A percentile compares a stretch with the other conserved stretches of the same genome.
Evolutionary conservation across 2,888 invertebrate genomes (phyloP).

Genomic region (Drosophila diplacantha): DNA sequence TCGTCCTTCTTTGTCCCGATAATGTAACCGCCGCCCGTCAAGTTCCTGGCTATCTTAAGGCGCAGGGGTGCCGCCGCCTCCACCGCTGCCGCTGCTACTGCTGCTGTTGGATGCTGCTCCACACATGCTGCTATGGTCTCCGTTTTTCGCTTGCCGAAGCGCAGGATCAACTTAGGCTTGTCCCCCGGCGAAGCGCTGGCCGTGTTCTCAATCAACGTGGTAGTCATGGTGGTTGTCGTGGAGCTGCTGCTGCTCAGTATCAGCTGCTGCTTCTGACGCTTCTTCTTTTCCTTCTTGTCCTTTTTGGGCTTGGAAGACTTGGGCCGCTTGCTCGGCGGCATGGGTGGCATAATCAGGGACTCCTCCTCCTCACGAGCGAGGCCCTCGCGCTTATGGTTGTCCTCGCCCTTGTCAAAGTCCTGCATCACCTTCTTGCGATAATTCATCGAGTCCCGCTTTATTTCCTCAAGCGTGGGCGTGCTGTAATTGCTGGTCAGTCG

Average conservation of each 20-base stretch:
- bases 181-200: conserved; percentile 76
- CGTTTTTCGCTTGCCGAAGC: conserved; percentile 79
- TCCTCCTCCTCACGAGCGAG: conserved; percentile 38
- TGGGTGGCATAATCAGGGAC: conserved; percentile 31
- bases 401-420: conserved; percentile 85
- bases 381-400: conserved; percentile 61
- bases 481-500: conserved; percentile 80
- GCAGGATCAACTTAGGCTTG: conserved; percentile 87
- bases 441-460: conserved; percentile 91
- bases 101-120: conserved; percentile 18
- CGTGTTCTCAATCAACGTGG: conserved; percentile 79
- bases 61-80: conserved; percentile 88
- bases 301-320: conserved; percentile 78
- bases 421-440: conserved; percentile 90
- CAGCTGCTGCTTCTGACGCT: conserved; percentile 73
- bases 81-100: conserved; percentile 22
- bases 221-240: conserved; percentile 64
- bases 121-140: conserved; percentile 47
- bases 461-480: conserved; percentile 87
- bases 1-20: conserved; percentile 70
- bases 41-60: conserved; percentile 89
- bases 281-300: conserved; percentile 80
- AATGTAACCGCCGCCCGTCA: conserved; percentile 83
- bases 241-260: conserved; percentile 64
- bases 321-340: conserved; percentile 59